Conservation (phyloP, 2,797 vertebrate species). For the Argya squamiceps region DNA sequence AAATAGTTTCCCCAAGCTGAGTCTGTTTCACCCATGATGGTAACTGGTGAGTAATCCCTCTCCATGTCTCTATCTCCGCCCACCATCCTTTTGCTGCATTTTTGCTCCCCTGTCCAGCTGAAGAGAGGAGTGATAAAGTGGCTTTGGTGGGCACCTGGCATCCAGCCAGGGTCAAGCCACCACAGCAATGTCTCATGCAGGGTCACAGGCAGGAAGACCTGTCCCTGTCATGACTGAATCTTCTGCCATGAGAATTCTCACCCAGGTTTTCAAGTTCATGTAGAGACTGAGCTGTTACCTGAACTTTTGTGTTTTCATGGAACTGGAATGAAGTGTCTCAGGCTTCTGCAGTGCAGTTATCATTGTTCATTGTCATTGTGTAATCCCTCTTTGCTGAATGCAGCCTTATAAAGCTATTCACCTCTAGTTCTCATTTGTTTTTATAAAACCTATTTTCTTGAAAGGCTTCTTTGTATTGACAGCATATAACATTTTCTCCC, state of each 20-base stretch:
- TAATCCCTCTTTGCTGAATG: slow-evolving; percentile 33
- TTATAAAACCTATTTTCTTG: slow-evolving; percentile 2
- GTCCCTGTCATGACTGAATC: not conserved
- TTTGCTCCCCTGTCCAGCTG: not conserved
- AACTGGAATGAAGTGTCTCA: not conserved
- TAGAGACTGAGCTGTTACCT: not conserved
- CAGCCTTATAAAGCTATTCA: not conserved
- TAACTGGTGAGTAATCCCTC: not conserved
- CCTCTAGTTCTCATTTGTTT: slow-evolving; percentile 9
- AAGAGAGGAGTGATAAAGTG: rapidly evolving
- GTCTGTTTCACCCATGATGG: not conserved
- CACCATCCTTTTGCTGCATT: not conserved
- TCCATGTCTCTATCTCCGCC: not conserved
- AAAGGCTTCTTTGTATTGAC: not conserved
- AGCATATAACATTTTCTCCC: not conserved
- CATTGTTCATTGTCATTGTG: not conserved
- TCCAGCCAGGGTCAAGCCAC: not conserved
- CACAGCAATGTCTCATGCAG: too few relatives aligned
- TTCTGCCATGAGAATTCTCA: not conserved
- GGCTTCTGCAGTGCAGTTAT: not conserved
- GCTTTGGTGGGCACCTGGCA: not conserved
- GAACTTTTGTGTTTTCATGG: not conserved
- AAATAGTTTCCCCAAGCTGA: not conserved
- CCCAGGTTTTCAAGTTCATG: not conserved
- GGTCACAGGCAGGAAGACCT: not conserved